Percentiles rank a stretch among this genome's conserved stretches.
These are phyloP conservation scores for Falco novaeseelandiae DNA, from an alignment of 2,797 vertebrate species.

Conservation along the genomic window DNA sequence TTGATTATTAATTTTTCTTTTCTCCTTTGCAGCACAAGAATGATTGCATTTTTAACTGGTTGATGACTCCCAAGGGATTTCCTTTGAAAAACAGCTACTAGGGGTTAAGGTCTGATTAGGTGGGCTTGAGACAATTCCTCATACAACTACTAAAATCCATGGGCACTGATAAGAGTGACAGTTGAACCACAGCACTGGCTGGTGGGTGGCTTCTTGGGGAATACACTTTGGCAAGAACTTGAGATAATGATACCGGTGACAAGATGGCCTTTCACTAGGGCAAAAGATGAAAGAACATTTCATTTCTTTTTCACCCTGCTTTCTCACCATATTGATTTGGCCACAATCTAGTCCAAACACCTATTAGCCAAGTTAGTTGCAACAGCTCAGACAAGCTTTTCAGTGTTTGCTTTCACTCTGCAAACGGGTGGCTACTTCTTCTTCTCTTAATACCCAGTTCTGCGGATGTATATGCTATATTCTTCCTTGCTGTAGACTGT, in stretches of 20 bases:
- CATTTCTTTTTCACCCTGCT: background rate
- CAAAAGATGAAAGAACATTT: background rate
- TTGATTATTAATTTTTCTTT: constrained; percentile 68
- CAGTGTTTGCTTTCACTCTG: fast-evolving
- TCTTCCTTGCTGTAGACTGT: background rate
- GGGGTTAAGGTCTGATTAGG: background rate
- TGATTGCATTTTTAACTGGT: constrained; percentile 53
- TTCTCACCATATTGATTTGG: background rate
- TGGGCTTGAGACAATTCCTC: background rate
- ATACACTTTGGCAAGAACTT: background rate
- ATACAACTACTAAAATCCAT: background rate
- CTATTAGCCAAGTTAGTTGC: background rate
- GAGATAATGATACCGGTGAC: background rate
- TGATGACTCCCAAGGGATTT: background rate
- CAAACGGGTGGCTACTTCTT: background rate
- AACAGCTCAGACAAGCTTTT: background rate
- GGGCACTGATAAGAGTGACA: background rate
- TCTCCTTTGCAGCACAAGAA: constrained; percentile 25
- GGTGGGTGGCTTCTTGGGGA: background rate
- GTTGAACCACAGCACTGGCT: background rate
- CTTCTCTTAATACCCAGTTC: background rate
- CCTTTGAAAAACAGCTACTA: background rate
- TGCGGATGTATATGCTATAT: background rate
- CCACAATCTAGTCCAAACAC: background rate
- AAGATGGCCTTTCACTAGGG: background rate